These are phyloP conservation scores for Leucosticte australis DNA, from an alignment of 2,113 vertebrate genomes.

Conservation along the genomic window DNA sequence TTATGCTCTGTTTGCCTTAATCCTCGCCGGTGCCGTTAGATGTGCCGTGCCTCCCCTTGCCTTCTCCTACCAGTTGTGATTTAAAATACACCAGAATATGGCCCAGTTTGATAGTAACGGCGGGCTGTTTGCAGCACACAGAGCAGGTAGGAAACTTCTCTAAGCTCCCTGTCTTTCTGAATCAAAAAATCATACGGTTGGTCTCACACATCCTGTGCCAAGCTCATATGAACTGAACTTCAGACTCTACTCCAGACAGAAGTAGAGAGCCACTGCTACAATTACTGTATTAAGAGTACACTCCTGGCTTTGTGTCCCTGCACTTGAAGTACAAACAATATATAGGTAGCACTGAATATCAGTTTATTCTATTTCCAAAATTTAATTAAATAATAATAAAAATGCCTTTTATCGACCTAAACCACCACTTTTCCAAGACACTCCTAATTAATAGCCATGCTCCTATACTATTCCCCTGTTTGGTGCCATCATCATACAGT, in stretches of 20 bases:
- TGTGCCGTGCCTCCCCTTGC: not conserved
- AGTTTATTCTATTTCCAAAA: not conserved
- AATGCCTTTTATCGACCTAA: not conserved
- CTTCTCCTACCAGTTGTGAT: not conserved
- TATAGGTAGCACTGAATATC: not conserved
- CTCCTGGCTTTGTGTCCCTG: not conserved
- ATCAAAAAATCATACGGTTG: not conserved
- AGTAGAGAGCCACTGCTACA: not conserved
- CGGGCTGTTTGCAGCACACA: not conserved
- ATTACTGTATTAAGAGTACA: not conserved
- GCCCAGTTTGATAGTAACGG: not conserved
- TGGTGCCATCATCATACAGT: not conserved
- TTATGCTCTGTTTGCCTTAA: conserved; percentile 51
- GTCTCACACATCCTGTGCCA: not conserved
- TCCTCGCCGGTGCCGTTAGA: not conserved
- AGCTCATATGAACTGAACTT: not conserved
- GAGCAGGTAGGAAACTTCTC: not conserved
- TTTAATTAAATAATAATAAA: not conserved
- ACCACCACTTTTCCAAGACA: not conserved
- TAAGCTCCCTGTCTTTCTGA: not conserved
- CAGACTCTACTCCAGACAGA: not conserved
- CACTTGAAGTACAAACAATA: not conserved
- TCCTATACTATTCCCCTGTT: not conserved
- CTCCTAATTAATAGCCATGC: not conserved
- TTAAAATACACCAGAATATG: not conserved